Evolutionary conservation across 2,888 invertebrate genomes (phyloP), one percentile per base, ranked within the genome.

Genomic region (Pristionchus fissidentatus): DNA sequence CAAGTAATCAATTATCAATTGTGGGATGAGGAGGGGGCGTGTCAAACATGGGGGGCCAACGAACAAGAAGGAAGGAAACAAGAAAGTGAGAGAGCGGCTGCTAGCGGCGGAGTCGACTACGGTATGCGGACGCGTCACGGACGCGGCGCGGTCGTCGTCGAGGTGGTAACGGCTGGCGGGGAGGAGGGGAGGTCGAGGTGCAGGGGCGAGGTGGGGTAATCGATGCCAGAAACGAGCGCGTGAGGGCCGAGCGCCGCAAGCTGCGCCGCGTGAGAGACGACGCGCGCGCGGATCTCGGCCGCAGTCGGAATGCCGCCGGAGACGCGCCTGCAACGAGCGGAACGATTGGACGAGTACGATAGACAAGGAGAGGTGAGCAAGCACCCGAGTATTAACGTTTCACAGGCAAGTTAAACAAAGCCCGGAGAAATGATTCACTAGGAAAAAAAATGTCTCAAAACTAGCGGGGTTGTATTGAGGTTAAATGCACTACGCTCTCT

Each of bases 1-100:
- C 70, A 70, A 70, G 70, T 70, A 70, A 70, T 41, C 38, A 55
- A 55, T 55, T n/a, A n/a, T 22, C n/a, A 22, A 55, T 22, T 55
- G 22, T 4, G 22, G 70, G n/a, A 7, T n/a, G 26, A 55, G 5
- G 26, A n/a, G 5, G 26, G 38, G n/a, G 62, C 3, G 22, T 66
- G 62, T 38, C 35, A 38, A 66, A 35, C 1, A 22, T 66, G n/a
- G n/a, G n/a, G n/a, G n/a, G n/a, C n/a, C n/a, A 66, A 66, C 62
- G 60, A 60, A 66, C n/a, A n/a, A 66, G 38, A 13, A 10, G n/a
- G 70, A 22, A 3, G 70, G 70, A 55, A 5, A 22, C 3, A 15
- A 3, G n/a, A 10, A 52, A 5, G 66, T 32, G 35, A 15, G 35
- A 5, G 35, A 7, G 22, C 38, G 13, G 3, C 66, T 22, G 15